Percentiles rank a stretch among this genome's conserved stretches.
These are phyloP conservation scores for Spisula subtruncata DNA, from an alignment of 2,888 invertebrate genomes.

Conservation along the genomic window DNA sequence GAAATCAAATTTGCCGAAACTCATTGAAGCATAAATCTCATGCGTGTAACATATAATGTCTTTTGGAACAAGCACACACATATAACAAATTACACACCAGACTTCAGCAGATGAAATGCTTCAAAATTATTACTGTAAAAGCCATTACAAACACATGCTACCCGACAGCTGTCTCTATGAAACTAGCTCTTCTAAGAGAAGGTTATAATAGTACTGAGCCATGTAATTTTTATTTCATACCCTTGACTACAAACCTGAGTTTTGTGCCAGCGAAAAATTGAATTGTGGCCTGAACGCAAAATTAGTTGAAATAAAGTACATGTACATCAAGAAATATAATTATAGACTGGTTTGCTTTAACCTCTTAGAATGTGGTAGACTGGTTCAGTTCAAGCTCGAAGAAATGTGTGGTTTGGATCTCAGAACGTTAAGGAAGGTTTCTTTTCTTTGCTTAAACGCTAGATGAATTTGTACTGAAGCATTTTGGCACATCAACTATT, in stretches of 20 bases:
- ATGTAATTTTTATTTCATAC: slow-evolving; percentile 51
- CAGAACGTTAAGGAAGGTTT: too few relatives aligned
- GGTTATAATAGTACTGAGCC: slow-evolving; percentile 49
- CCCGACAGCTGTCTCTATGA: slow-evolving; percentile 39
- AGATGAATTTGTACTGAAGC: too few relatives aligned
- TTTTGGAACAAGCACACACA: not conserved
- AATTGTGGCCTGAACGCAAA: not conserved
- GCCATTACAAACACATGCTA: slow-evolving; percentile 47
- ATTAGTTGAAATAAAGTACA: too few relatives aligned
- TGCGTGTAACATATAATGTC: not conserved
- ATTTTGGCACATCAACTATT: too few relatives aligned
- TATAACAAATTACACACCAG: slow-evolving; percentile 14
- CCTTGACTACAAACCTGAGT: not conserved
- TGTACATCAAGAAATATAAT: too few relatives aligned
- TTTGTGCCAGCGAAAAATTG: not conserved
- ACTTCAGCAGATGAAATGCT: not conserved
- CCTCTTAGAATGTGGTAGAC: too few relatives aligned
- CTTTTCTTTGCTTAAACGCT: too few relatives aligned
- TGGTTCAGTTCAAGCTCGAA: too few relatives aligned
- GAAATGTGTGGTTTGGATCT: too few relatives aligned
- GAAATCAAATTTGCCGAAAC: too few relatives aligned
- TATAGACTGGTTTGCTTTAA: too few relatives aligned
- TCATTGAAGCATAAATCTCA: too few relatives aligned
- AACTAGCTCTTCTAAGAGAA: slow-evolving; percentile 41
- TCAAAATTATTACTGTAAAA: slow-evolving; percentile 41